Evolutionary conservation across 2,797 vertebrate genomes (phyloP).

Genomic region (Acrossocheilus wenchowensis): DNA sequence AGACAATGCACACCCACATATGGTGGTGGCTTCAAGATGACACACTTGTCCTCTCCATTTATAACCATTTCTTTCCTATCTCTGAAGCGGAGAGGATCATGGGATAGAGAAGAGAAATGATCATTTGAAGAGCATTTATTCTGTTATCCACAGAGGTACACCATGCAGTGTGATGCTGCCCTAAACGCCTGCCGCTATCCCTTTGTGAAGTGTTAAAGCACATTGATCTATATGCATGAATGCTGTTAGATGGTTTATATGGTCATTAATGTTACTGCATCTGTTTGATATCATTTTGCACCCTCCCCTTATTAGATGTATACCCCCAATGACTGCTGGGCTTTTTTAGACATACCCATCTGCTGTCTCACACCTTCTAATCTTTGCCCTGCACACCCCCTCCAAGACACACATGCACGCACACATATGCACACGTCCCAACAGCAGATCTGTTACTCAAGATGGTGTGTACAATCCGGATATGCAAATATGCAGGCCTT

Average conservation of each 20-base stretch:
- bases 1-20: constrained; percentile 79
- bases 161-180: not conserved
- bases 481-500: constrained; percentile 11
- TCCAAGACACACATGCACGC: constrained; percentile 45
- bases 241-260: not conserved
- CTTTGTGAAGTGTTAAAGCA: not conserved
- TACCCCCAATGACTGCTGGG: constrained; percentile 64
- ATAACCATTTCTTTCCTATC: constrained; percentile 67
- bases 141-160: not conserved
- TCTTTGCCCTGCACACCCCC: constrained; percentile 66
- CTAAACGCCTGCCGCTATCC: not conserved
- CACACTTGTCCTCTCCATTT: constrained; percentile 75
- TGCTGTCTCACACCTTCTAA: constrained; percentile 85
- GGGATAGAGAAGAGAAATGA: not conserved
- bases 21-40: constrained; percentile 77
- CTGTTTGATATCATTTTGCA: constrained; percentile 69
- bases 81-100: not conserved
- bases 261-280: constrained; percentile 64
- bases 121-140: not conserved
- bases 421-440: constrained; percentile 52
- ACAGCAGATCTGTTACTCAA: constrained; percentile 50
- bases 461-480: constrained; percentile 30
- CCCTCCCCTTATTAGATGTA: constrained; percentile 62
- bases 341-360: constrained; percentile 82
- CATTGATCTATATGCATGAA: not conserved